phyloP scores from a whole-genome alignment of 23 tunicate genomes.

The Botrylloides violaceus region DNA sequence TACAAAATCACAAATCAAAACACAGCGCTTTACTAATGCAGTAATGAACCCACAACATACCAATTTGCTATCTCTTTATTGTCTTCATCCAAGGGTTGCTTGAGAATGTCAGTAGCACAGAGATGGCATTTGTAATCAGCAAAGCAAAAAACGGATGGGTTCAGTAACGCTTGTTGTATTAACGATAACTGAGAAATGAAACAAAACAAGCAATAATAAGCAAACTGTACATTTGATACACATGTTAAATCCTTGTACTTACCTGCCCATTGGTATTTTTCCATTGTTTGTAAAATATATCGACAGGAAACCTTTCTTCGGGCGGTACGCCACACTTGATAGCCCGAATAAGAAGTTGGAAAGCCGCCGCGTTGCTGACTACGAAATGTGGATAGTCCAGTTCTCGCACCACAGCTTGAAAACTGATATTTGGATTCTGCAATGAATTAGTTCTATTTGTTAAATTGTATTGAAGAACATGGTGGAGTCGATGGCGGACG shows the following conservation, averaged over 20 bases:
- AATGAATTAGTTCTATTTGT: not conserved
- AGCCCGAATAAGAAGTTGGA: slow-evolving; percentile 58
- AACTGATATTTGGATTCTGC: slow-evolving; percentile 50
- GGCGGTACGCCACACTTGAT: slow-evolving; percentile 23
- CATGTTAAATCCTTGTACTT: too few species aligned
- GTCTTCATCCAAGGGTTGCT: slow-evolving; percentile 82
- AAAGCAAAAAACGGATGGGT: slow-evolving; percentile 42
- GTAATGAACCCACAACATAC: too few species aligned
- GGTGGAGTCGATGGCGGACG: too few species aligned
- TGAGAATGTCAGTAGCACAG: slow-evolving; percentile 41
- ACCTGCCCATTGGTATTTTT: slow-evolving; percentile 69
- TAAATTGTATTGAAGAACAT: too few species aligned
- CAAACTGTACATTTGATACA: too few species aligned
- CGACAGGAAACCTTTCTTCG: slow-evolving; percentile 53
- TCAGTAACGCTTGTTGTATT: slow-evolving; percentile 37
- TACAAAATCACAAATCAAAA: too few species aligned
- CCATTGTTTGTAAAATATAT: slow-evolving; percentile 44
- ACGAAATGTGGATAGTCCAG: slow-evolving; percentile 62
- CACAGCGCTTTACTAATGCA: too few species aligned
- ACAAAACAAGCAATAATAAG: not conserved
- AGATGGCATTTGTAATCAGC: slow-evolving; percentile 39
- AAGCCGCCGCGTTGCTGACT: slow-evolving; percentile 40
- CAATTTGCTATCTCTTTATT: slow-evolving; percentile 19
- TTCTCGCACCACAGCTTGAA: slow-evolving; percentile 47
- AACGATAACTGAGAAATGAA: slow-evolving; percentile 42